Base-by-base conservation (phyloP, 2,113 vertebrate genomes). In the Eolophus roseicapilla region DNA sequence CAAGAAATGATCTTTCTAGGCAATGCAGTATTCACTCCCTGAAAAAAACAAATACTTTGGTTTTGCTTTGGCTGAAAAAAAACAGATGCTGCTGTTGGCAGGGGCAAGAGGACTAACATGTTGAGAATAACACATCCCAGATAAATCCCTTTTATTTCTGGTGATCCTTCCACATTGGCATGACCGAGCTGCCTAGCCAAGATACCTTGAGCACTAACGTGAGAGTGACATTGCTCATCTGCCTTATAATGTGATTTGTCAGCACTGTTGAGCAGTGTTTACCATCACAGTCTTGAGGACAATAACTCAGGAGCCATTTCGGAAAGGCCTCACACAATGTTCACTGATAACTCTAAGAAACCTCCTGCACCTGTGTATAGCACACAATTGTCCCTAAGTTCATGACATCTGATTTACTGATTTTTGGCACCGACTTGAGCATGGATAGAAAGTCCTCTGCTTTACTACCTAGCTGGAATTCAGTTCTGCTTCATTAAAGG, bases 401-500 rank as follows among this genome's bases (percentile, higher is more conserved):
- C n/a, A 43, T 57, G 49, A 46, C 5, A 8, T 33, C 31, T 2
- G 0, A 82, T 74, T 67, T 67, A 67, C 21, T 33, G 20, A 16
- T 57, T 53, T 52, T 87, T 4, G 63, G 37, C 3, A 15, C 50
- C 3, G 8, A 8, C 33, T 41, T 46, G 37, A 81, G 44, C 24
- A 53, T 0, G 1, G 24, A 68, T 0, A 78, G 21, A 75, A 79
- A 73, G 70, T 27, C 67, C 31, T 57, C 37, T 62, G 25, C 37
- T 73, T 94, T 86, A 64, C 68, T 43, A 44, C 49, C 59, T 53
- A 52, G 28, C 33, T 71, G 27, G 43, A 87, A 49, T 73, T 89
- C 44, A 85, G 89, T 77, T 90, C 84, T 88, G 63, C 75, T 83
- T 90, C 79, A 80, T 80, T 88, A 81, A 90, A 92, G 80, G 59